Base-by-base conservation (phyloP, 1,140 invertebrate species). In the Trichonephila clavata region DNA sequence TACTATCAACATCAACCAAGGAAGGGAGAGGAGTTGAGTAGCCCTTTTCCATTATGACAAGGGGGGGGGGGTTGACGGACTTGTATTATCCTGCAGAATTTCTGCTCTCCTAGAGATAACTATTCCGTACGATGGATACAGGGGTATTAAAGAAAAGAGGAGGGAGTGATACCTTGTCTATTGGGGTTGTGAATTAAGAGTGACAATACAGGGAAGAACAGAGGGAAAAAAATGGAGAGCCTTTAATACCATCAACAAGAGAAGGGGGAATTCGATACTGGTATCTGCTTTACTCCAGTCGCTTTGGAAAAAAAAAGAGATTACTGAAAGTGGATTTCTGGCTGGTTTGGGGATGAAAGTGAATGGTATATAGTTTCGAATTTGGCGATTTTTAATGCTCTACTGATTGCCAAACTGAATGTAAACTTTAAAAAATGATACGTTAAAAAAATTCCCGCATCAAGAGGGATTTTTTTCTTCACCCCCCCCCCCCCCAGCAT, bases 41-140 rank as follows among this genome's bases (percentile, higher is more conserved):
- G 71, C 71, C 27, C 63, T 71, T 39, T 68, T 50, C 86, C 86
- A 71, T 88, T 88, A 88, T 88, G 39, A 57, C 32, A 20, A 32
- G 32, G 39, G 43, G n/a, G 39, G 43, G n/a, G 43, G 27, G 59
- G 3, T 1, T 32, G 27, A 1, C 27, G 80, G 88, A 80, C 88
- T 80, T 90, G 65, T 80, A 57, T 90, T 68, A 57, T 71, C 61
- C 57, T 60, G 68, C 16, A 80, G 88, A 24, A 90, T 90, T 90
- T 50, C 88, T 90, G 68, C 50, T 90, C 24, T n/a, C 27, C 39
- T 71, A 21, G 20, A 63, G 86, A 88, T 88, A 88, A 68, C 61
- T 71, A 88, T 68, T 88, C 63, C 20, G 24, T 27, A 16, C 61
- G 57, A 60, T 86, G 84, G 27, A 59, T 77, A 77, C 13, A 32